These are phyloP conservation scores for Lagopus muta DNA, from an alignment of 2,113 vertebrate species.

Conservation along the genomic window DNA sequence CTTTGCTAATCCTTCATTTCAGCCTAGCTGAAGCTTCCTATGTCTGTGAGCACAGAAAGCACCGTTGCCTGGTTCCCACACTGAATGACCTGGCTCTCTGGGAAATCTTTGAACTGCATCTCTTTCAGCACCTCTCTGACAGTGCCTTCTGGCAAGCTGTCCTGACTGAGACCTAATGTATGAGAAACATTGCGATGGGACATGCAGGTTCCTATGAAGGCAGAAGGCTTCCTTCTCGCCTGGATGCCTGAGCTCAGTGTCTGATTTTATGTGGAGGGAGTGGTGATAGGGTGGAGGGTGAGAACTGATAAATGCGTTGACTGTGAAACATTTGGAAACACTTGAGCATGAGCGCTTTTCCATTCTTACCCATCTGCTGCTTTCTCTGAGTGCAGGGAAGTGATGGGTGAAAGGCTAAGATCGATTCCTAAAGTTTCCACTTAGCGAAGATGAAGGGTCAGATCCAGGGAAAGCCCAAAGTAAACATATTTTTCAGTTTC, in stretches of 20 bases:
- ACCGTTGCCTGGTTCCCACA: constrained; percentile 43
- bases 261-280: constrained; percentile 47
- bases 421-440: constrained; percentile 25
- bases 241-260: background rate
- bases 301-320: constrained; percentile 25
- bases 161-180: background rate
- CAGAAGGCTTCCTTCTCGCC: constrained; percentile 10
- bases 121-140: constrained; percentile 62
- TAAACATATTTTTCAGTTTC: background rate
- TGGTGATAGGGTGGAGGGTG: constrained; percentile 50
- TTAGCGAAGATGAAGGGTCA: constrained; percentile 22
- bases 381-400: background rate
- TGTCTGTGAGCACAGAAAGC: constrained; percentile 37
- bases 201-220: background rate
- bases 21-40: constrained; percentile 38
- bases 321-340: constrained; percentile 70
- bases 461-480: constrained; percentile 31
- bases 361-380: background rate
- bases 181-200: background rate
- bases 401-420: constrained; percentile 26
- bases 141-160: constrained; percentile 53
- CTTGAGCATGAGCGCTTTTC: constrained; percentile 53
- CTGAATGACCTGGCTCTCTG: constrained; percentile 57
- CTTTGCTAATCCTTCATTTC: constrained; percentile 55
- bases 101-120: constrained; percentile 55